A percentile compares a stretch with the other conserved stretches of the same genome.
These are phyloP conservation scores for Notechis scutatus DNA, from an alignment of 2,113 vertebrate genomes.

Conservation along the genomic window DNA sequence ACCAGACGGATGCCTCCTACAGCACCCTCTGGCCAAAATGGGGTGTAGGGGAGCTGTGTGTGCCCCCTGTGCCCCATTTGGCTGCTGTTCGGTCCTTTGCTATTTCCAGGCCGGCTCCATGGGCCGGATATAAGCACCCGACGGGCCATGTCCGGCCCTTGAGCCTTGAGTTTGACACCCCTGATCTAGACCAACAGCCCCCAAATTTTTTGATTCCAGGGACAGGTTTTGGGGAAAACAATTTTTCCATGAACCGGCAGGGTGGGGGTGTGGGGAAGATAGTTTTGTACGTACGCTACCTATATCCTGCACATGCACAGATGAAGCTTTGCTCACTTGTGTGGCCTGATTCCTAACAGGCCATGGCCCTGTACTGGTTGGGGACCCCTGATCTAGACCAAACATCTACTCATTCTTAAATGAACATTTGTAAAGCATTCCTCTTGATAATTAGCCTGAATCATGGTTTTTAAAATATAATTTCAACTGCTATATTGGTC, in stretches of 20 bases:
- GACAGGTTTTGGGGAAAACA: neutral
- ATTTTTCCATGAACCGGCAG: neutral
- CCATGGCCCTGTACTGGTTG: too few species aligned
- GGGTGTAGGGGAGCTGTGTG: too few species aligned
- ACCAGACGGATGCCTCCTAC: too few species aligned
- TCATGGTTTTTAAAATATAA: neutral
- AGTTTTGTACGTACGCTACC: neutral
- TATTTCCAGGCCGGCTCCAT: too few species aligned
- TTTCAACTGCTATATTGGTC: neutral
- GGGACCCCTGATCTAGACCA: neutral
- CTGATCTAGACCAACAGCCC: neutral
- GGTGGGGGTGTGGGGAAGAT: neutral
- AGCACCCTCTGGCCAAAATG: too few species aligned
- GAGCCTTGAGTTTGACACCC: too few species aligned
- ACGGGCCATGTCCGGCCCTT: too few species aligned
- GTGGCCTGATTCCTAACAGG: neutral
- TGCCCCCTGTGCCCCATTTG: too few species aligned
- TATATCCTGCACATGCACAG: neutral
- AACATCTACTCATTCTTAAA: neutral
- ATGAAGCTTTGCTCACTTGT: neutral
- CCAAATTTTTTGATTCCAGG: neutral
- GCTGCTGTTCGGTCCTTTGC: too few species aligned
- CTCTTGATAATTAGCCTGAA: neutral
- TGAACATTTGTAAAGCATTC: neutral
- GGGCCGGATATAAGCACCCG: too few species aligned